Conservation (phyloP, 2,888 invertebrate genomes). For the Gasteruption jaculator region DNA sequence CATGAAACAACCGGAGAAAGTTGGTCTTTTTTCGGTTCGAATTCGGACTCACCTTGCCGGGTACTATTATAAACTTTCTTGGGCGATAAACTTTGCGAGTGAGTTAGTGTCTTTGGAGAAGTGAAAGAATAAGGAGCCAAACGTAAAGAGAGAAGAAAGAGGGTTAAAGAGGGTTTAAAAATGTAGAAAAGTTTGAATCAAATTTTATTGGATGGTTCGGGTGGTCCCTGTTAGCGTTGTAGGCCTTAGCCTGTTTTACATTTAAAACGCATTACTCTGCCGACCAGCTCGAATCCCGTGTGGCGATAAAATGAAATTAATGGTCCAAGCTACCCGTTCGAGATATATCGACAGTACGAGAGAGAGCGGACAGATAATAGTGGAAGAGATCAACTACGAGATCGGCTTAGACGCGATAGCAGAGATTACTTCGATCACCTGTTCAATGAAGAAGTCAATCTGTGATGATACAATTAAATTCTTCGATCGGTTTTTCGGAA, state of each 20-base stretch:
- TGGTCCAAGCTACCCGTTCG: conserved; percentile 46
- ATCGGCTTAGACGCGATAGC: no score
- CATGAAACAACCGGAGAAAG: no score
- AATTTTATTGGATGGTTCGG: conserved; percentile 48
- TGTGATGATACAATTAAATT: no score
- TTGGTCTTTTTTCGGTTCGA: no score
- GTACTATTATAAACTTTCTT: no score
- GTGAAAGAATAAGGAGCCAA: conserved; percentile 2
- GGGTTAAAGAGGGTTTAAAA: conserved; percentile 9
- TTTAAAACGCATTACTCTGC: conserved; percentile 49
- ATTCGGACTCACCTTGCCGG: no score
- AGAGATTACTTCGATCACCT: no score
- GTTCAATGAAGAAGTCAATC: no score
- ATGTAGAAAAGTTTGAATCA: conserved; percentile 39
- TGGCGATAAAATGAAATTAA: conserved; percentile 51
- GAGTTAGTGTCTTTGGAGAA: no score
- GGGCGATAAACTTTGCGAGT: no score
- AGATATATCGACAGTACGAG: conserved; percentile 41
- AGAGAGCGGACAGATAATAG: conserved; percentile 19
- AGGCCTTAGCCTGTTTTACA: conserved; percentile 50
- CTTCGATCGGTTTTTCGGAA: no score
- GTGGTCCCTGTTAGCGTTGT: conserved; percentile 39
- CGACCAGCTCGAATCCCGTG: conserved; percentile 43
- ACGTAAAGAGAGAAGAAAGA: conserved; percentile 14
- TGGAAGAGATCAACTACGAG: no score